Evolutionary conservation across 2,888 invertebrate genomes (phyloP), one percentile per base, ranked within the genome.

Genomic region (Scaptomyza flava): DNA sequence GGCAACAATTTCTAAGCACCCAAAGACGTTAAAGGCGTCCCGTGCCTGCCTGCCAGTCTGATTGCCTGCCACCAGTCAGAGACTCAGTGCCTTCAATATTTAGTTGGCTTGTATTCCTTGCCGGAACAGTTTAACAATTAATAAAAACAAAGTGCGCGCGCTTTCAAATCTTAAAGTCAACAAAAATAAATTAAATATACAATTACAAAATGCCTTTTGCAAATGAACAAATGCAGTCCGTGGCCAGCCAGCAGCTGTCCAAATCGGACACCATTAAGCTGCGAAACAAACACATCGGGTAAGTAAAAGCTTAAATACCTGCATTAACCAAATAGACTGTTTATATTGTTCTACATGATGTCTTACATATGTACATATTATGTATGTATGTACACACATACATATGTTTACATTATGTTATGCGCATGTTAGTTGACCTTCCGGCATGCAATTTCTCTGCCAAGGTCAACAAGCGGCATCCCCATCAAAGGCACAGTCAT

Each of bases 201-300:
- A 5, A 14, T 6, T 33, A 54, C 7, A 51, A 75, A 68, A 91
- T 91, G 92, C 84, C 92, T 64, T 90, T 89, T 60, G 77, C 88
- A 53, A 79, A 84, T 61, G 91, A 92, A 70, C 84, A 88, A 78
- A 56, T 85, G 4, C 87, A 91, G 46, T 64, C 66, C 33, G 73
- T 79, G 42, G 81, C 72, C 62, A 83, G 73, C 90, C 96, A 96
- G 91, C 94, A 95, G 63, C 94, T 97, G 93, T 93, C 95, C 30
- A 97, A 97, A 92, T 93, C 94, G 68, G 96, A 97, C 89, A 97
- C 97, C 1, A 95, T 97, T 65, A 94, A 95, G 75, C 93, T 97
- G 53, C 94, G 97, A 36, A 95, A 97, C 90, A 95, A 96, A 89
- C 94, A 96, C 87, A 95, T 97, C 83, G 97, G 97, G 97, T 97